Evolutionary conservation across 2,888 invertebrate species (phyloP), one percentile per base, ranked within the genome.

Genomic region (Yponomeuta cagnagella): DNA sequence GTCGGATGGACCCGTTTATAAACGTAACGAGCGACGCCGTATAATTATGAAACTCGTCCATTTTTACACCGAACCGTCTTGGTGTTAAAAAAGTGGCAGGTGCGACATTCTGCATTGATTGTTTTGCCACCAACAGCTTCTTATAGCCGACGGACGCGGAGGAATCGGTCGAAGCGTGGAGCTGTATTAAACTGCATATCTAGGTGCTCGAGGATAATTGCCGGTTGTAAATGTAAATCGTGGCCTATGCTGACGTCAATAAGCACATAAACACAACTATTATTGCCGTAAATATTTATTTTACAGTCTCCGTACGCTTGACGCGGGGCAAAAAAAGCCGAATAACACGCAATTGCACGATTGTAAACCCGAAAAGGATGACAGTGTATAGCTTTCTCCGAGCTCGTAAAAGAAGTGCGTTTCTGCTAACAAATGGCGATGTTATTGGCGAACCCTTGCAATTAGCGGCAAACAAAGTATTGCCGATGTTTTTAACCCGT

Each of bases 371-470:
- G 10, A 37, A 43, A 58, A 48, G 30, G 31, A 10, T 31, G 37
- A 23, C 52, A 15, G 15, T 15, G 52, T 3, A 58, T 58, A 15
- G 52, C 79, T 80, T 81, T 82, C 79, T 33, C 76, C 78, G 77
- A 68, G 65, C 31, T 82, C 80, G 80, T 88, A 87, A 75, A 73
- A 71, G 78, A 82, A 82, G 85, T 58, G 83, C 83, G 83, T 79
- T 80, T 81, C 81, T 74, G 58, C 63, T 63, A 77, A 87, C 87
- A 33, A 88, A 88, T 80, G 79, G 76, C 73, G 69, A 73, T 77
- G 81, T 85, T 83, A 83, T 87, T 85, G 82, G 82, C 84, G 80
- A 90, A 88, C 89, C 87, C 88, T 87, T 88, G 85, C 87, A 86
- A 87, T 88, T 86, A 87, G 82, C 82, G 75, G 79, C 80, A 80